Conservation (phyloP, 2,888 invertebrate species). For the Lasioglossum pauxillum region DNA sequence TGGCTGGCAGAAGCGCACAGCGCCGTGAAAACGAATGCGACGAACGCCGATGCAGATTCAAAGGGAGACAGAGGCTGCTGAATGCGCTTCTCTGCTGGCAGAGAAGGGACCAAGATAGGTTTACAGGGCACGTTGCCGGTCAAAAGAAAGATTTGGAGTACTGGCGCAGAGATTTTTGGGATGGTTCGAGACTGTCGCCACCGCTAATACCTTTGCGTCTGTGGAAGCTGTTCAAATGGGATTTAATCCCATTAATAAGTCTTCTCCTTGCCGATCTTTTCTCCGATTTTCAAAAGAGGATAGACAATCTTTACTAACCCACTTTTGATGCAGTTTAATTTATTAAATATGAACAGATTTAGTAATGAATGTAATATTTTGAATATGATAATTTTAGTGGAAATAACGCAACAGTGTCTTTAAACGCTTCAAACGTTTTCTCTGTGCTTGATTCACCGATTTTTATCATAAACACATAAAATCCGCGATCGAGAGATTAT, state of each 20-base stretch:
- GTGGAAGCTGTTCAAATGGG: not conserved
- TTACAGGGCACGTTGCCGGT: not conserved
- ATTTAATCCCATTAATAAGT: not conserved
- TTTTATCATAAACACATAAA: no score
- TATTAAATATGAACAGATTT: no score
- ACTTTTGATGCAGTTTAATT: no score
- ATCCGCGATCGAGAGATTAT: not conserved
- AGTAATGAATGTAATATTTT: no score
- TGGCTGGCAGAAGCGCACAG: not conserved
- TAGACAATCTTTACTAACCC: no score
- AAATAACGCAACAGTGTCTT: no score
- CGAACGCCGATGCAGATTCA: conserved; percentile 46
- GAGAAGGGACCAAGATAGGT: not conserved
- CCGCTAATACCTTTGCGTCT: not conserved
- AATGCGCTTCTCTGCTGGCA: not conserved
- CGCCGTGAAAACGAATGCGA: conserved; percentile 45
- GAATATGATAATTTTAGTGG: no score
- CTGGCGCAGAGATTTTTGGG: not conserved
- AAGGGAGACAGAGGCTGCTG: not conserved
- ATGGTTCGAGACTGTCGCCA: not conserved
- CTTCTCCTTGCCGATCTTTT: not conserved
- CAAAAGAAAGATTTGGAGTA: conserved; percentile 2
- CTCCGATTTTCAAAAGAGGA: not conserved
- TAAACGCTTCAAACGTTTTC: no score
- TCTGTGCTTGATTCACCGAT: no score